phyloP scores from a whole-genome alignment of 2,888 invertebrate species.

The Cryptocheilus praepositus region DNA sequence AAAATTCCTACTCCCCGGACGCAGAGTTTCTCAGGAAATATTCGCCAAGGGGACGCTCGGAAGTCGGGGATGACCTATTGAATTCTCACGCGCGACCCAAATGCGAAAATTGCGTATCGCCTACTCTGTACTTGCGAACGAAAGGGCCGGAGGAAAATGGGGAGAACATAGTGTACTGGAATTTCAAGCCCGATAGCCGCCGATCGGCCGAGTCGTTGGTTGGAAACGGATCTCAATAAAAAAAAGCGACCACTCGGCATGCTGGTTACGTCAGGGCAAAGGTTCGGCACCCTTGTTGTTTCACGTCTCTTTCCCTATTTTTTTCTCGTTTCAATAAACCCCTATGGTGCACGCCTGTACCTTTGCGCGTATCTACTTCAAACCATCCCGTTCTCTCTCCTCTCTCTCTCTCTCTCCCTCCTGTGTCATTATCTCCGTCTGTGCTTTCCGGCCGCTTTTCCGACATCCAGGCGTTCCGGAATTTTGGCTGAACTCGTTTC shows the following conservation, averaged over 20 bases:
- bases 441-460: not conserved
- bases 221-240: conserved; percentile 8
- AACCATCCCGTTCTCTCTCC: no score
- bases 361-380: no score
- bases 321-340: not conserved
- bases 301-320: not conserved
- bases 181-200: conserved; percentile 12
- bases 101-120: conserved; percentile 5
- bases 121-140: conserved; percentile 6
- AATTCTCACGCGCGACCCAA: conserved; percentile 32
- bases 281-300: no score
- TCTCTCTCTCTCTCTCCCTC: not conserved
- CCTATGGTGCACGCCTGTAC: not conserved
- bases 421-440: not conserved
- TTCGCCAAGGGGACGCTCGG: not conserved
- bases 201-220: conserved; percentile 11
- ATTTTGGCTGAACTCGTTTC: not conserved
- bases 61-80: conserved; percentile 29
- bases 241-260: not conserved
- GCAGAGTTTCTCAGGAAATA: no score
- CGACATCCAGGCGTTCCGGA: not conserved
- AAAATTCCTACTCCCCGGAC: no score
- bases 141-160: not conserved
- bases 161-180: not conserved
- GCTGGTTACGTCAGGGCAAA: no score